A percentile compares a stretch with the other conserved stretches of the same genome.
phyloP scores from a whole-genome alignment of 2,888 invertebrate genomes.

The Acholoe squamosa region DNA sequence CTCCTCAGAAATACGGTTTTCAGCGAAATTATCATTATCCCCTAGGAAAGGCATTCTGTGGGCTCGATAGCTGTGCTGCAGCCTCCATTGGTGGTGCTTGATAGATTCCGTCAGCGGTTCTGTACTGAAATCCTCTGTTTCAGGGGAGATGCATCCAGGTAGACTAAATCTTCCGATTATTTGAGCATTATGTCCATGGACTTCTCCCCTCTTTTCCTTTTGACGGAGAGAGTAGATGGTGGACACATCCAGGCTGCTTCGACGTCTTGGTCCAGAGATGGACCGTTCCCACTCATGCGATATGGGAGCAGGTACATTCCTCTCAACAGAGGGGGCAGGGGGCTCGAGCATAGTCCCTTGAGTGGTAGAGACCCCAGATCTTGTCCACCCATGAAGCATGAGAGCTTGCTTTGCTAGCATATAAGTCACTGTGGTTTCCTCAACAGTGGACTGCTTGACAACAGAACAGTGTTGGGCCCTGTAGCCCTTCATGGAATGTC shows the following conservation, averaged over 20 bases:
- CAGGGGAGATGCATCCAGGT: slow-evolving; percentile 39
- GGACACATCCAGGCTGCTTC: slow-evolving; percentile 39
- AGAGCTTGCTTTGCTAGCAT: slow-evolving; percentile 19
- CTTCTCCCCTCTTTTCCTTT: not conserved
- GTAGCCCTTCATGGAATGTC: not conserved
- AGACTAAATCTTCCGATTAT: not conserved
- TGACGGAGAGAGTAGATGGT: slow-evolving; percentile 39
- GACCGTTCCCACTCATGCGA: not conserved
- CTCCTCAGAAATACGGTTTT: not conserved
- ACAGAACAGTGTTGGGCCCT: not conserved
- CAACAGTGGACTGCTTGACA: not conserved
- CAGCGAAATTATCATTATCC: not conserved
- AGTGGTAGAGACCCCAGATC: not conserved
- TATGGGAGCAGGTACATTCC: not conserved
- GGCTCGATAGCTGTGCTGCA: not conserved
- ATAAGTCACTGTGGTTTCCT: slow-evolving; percentile 19
- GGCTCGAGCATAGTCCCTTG: not conserved
- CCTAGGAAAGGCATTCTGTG: not conserved
- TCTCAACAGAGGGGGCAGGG: not conserved
- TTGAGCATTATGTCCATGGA: not conserved
- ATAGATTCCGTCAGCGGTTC: not conserved
- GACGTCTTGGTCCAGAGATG: not conserved
- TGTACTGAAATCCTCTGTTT: not conserved
- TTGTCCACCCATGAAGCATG: not conserved
- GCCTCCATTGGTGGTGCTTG: slow-evolving; percentile 16